phyloP scores from a whole-genome alignment of 2,888 invertebrate species.

The Limnephilus marmoratus region DNA sequence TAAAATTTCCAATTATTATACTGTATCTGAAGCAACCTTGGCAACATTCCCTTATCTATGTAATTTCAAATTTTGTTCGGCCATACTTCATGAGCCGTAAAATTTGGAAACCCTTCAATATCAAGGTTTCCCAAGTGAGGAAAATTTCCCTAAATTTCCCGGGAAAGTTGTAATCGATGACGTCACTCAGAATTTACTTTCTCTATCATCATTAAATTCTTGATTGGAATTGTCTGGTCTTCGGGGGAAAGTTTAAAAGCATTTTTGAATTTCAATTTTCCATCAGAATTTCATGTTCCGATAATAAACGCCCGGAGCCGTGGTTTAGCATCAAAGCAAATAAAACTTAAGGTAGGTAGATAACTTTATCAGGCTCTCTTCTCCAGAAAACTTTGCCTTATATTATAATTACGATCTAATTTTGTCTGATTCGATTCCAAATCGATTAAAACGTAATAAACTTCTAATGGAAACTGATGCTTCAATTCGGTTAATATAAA shows the following conservation, averaged over 20 bases:
- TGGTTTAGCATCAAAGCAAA: slow-evolving; percentile 15
- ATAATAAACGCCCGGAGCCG: slow-evolving; percentile 29
- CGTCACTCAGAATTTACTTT: neutral
- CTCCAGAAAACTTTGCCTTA: neutral
- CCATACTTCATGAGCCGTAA: neutral
- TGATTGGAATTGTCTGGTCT: neutral
- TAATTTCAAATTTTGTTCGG: neutral
- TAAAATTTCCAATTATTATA: neutral
- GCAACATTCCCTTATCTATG: neutral
- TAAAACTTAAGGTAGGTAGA: slow-evolving; percentile 24
- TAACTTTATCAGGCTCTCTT: slow-evolving; percentile 22
- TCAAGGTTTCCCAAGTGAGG: neutral
- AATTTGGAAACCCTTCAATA: neutral
- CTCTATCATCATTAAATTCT: neutral
- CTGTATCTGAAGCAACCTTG: neutral
- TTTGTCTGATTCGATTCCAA: neutral
- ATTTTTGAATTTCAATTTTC: slow-evolving; percentile 19
- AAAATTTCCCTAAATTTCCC: neutral
- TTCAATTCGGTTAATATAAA: neutral
- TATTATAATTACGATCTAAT: neutral
- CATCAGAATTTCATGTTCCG: slow-evolving; percentile 10
- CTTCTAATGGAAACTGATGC: neutral
- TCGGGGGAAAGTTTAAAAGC: slow-evolving; percentile 17
- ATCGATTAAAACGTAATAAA: slow-evolving; percentile 8
- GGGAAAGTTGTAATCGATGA: neutral